Conservation (phyloP, 2,113 vertebrate genomes). For the Bubo scandiacus region DNA sequence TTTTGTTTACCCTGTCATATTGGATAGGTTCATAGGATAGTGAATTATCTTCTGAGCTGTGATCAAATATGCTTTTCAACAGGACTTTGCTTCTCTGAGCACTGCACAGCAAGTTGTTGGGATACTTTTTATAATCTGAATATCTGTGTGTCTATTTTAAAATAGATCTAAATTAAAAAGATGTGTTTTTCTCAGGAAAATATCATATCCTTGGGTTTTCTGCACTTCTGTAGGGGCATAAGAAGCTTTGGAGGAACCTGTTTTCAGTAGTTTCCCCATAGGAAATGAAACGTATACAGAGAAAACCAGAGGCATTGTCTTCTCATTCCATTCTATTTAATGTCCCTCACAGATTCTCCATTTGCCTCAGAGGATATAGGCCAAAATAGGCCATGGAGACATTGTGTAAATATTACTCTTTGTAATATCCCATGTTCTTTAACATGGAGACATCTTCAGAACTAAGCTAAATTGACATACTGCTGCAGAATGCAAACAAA, state of each 20-base stretch:
- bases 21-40: neutral
- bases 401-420: neutral
- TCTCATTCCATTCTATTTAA: neutral
- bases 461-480: neutral
- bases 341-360: neutral
- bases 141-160: neutral
- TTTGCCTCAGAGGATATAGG: neutral
- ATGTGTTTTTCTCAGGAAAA: neutral
- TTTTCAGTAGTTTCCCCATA: neutral
- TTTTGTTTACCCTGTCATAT: neutral
- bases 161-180: neutral
- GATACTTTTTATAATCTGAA: neutral
- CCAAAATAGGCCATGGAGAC: neutral
- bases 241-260: neutral
- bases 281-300: neutral
- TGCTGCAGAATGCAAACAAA: constrained; percentile 9
- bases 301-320: neutral
- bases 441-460: neutral
- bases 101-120: neutral
- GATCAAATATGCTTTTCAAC: neutral
- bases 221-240: neutral
- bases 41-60: neutral
- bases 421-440: neutral
- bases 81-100: neutral
- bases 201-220: neutral